Base-by-base conservation (phyloP, 2,888 invertebrate species). In the Zaprionus lineosus region DNA sequence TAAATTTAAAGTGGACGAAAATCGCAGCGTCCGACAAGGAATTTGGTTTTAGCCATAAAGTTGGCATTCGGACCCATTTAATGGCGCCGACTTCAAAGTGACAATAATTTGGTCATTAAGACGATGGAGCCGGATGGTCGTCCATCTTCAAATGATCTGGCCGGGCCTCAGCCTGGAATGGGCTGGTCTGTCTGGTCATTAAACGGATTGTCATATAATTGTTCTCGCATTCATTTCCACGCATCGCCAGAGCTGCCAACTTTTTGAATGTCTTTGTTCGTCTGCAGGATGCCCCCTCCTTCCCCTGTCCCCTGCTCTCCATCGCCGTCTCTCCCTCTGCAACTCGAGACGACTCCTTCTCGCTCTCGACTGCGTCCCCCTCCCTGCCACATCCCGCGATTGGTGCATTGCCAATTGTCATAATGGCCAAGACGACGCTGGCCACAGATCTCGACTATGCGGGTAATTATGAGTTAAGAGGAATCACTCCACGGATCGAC, bases 1-100 rank as follows among this genome's bases (percentile, higher is more conserved):
- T 34, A 44, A 19, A 47, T 28, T 37, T 28, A 21, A 43, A 15
- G n/a, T n/a, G 43, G 9, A 2, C 8, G 14, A 40, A 24, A 26
- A 14, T 14, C 31, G 16, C 11, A 21, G n/a, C n/a, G n/a, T n/a
- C n/a, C n/a, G n/a, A n/a, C n/a, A n/a, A n/a, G n/a, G n/a, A n/a
- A n/a, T n/a, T n/a, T n/a, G n/a, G n/a, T n/a, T n/a, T n/a, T n/a
- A n/a, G n/a, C n/a, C n/a, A n/a, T n/a, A n/a, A n/a, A n/a, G n/a
- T n/a, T n/a, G n/a, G n/a, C n/a, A n/a, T n/a, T 31, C 16, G 11
- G 24, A 18, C 34, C 63, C 47, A 72, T 73, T 77, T 75, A 65
- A 77, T 78, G 73, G 78, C 77, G 82, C 82, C 73, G 59, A 78
- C 76, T 78, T 78, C 79, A 82, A 78, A 78, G 83, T 78, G 78